Conservation (phyloP, 1,140 invertebrate genomes). For the Bactericera cockerelli region DNA sequence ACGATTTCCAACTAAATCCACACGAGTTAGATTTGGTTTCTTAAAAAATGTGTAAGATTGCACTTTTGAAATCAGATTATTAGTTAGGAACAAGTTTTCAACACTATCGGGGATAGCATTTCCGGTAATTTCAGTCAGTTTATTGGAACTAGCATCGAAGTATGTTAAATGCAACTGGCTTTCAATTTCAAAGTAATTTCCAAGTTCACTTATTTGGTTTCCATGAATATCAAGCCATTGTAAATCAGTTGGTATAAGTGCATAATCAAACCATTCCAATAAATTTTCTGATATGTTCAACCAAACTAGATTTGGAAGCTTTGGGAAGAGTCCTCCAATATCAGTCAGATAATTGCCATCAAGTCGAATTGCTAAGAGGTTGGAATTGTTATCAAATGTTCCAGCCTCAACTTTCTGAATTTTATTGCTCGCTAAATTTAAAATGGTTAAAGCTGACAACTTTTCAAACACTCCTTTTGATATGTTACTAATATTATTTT, state of each 20-base stretch:
- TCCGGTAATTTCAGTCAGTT: slow-evolving; percentile 67
- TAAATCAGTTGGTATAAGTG: slow-evolving; percentile 70
- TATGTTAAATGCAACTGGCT: slow-evolving; percentile 61
- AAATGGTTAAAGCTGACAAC: slow-evolving; percentile 65
- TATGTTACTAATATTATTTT: slow-evolving; percentile 77
- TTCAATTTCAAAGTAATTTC: slow-evolving; percentile 81
- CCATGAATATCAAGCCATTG: slow-evolving; percentile 81
- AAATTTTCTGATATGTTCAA: slow-evolving; percentile 83
- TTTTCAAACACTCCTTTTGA: slow-evolving; percentile 66
- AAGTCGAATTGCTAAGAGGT: slow-evolving; percentile 69
- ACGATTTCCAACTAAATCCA: slow-evolving; percentile 71
- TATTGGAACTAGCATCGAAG: slow-evolving; percentile 73
- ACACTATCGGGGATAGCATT: slow-evolving; percentile 67
- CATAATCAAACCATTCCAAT: slow-evolving; percentile 78
- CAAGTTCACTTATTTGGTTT: slow-evolving; percentile 71
- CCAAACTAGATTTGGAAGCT: slow-evolving; percentile 75
- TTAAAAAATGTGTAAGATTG: slow-evolving; percentile 86
- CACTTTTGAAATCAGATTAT: slow-evolving; percentile 73
- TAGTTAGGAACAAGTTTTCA: slow-evolving; percentile 64
- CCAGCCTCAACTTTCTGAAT: slow-evolving; percentile 71
- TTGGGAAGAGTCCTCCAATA: slow-evolving; percentile 67
- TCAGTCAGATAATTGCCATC: slow-evolving; percentile 77
- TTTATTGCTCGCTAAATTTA: slow-evolving; percentile 76
- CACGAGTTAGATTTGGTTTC: slow-evolving; percentile 73
- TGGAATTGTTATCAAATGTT: slow-evolving; percentile 65